Evolutionary conservation across 2,797 vertebrate genomes (phyloP).

Genomic region (Urosaurus nigricauda): DNA sequence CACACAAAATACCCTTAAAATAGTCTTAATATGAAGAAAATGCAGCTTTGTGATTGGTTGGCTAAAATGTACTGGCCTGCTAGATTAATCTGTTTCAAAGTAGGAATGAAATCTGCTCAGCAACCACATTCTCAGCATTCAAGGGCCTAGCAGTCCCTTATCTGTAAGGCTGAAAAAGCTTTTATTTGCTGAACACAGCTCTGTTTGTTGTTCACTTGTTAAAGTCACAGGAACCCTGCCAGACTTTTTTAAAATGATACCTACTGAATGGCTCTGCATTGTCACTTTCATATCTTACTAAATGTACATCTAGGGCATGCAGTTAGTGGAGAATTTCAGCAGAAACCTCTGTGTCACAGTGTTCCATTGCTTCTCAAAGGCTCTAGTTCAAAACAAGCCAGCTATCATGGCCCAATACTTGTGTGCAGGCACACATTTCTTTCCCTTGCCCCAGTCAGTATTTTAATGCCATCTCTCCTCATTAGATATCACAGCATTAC

Average conservation of each 20-base stretch:
- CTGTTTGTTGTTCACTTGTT: neutral
- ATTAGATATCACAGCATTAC: neutral
- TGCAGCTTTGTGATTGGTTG: neutral
- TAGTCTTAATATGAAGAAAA: neutral
- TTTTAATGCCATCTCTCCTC: neutral
- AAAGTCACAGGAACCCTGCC: neutral
- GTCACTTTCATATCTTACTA: neutral
- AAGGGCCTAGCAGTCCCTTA: neutral
- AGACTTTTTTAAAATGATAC: conserved; percentile 3
- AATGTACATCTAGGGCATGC: neutral
- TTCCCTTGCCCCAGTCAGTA: neutral
- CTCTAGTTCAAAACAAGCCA: neutral
- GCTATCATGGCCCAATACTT: too few species aligned
- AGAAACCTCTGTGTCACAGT: neutral
- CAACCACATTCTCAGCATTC: neutral
- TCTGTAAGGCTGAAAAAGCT: neutral
- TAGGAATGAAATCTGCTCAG: neutral
- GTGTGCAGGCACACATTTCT: neutral
- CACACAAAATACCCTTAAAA: neutral
- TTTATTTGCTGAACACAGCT: neutral
- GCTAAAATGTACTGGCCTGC: conserved; percentile 5
- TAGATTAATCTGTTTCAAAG: neutral
- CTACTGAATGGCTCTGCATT: neutral
- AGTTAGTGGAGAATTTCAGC: neutral
- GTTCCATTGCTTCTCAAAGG: neutral